Evolutionary conservation across 2,797 vertebrate species (phyloP).

Genomic region (Aotus griseimembra): DNA sequence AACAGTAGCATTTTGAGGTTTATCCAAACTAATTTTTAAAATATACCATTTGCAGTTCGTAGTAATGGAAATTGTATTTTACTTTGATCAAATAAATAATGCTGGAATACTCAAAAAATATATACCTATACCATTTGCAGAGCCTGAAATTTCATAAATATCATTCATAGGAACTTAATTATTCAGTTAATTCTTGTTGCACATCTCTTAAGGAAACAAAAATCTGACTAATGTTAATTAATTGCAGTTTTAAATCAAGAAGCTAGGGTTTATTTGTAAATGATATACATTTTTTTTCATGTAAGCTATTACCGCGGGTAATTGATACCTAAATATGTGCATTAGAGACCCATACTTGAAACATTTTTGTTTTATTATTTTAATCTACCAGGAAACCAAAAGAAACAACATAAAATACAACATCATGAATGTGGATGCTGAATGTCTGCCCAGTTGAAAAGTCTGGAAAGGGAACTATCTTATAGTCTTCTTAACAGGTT

Average conservation of each 20-base stretch:
- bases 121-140: neutral
- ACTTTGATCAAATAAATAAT: constrained; percentile 82
- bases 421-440: neutral
- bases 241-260: constrained; percentile 22
- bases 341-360: neutral
- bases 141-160: neutral
- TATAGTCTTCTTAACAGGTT: neutral
- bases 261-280: neutral
- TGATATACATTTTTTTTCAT: neutral
- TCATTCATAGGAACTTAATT: constrained; percentile 21
- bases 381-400: neutral
- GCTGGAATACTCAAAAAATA: constrained; percentile 75
- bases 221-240: neutral
- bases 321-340: neutral
- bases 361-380: constrained; percentile 42
- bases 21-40: neutral
- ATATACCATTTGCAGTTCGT: constrained; percentile 46
- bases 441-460: neutral
- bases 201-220: neutral
- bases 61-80: constrained; percentile 80
- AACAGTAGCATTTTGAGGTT: neutral
- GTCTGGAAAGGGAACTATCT: neutral
- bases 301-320: neutral
- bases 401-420: neutral
- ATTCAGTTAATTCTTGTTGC: constrained; percentile 46